Conservation (phyloP, 2,113 vertebrate genomes). For the Hippocampus abdominalis region DNA sequence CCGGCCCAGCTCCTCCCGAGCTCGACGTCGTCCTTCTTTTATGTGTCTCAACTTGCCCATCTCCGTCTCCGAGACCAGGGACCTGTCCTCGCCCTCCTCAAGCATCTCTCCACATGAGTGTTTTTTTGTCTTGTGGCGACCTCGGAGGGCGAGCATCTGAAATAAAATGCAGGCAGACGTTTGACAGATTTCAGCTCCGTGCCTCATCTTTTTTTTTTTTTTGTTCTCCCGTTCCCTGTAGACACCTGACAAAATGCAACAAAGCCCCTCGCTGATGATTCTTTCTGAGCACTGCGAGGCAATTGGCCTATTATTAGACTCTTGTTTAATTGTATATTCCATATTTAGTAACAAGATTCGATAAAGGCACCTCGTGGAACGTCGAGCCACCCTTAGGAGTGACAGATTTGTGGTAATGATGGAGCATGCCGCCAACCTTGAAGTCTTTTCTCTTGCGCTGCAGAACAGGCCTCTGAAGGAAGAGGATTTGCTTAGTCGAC, state of each 20-base stretch:
- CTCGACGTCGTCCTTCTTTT: conserved; percentile 34
- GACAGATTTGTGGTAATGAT: conserved; percentile 36
- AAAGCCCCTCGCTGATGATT: conserved; percentile 57
- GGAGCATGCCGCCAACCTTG: conserved; percentile 73
- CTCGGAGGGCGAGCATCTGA: conserved; percentile 71
- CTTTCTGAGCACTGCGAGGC: conserved; percentile 47
- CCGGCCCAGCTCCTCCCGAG: conserved; percentile 30
- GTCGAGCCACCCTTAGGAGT: conserved; percentile 49
- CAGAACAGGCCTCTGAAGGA: conserved; percentile 92
- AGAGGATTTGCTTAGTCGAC: conserved; percentile 96
- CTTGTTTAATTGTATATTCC: conserved; percentile 50
- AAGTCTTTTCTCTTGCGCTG: conserved; percentile 92
- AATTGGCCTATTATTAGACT: conserved; percentile 60
- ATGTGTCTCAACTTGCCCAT: conserved; percentile 48
- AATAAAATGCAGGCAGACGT: conserved; percentile 51
- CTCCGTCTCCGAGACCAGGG: conserved; percentile 56
- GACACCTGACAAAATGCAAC: conserved; percentile 67
- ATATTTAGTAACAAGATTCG: conserved; percentile 52
- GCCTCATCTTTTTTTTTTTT: conserved; percentile 14
- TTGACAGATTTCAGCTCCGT: conserved; percentile 41
- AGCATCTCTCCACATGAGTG: conserved; percentile 38
- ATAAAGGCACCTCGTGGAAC: conserved; percentile 30
- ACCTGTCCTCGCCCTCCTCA: conserved; percentile 48
- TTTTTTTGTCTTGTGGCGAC: conserved; percentile 68
- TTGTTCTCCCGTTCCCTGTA: conserved; percentile 44